A percentile compares a stretch with the other conserved stretches of the same genome.
Conservation (phyloP, 2,888 invertebrate species). For the Cephus pygmeus region DNA sequence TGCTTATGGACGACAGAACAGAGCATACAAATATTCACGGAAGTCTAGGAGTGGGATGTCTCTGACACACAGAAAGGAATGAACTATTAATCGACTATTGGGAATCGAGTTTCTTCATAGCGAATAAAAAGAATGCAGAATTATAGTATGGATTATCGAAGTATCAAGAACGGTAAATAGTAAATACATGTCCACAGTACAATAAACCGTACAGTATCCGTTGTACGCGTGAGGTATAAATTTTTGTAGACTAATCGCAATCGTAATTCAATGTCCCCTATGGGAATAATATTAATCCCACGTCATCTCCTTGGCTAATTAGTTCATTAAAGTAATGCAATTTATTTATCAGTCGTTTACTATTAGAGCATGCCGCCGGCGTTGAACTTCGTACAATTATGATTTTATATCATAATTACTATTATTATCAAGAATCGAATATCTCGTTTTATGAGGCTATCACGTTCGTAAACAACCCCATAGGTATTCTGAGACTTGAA, state of each 20-base stretch:
- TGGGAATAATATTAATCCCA: background rate
- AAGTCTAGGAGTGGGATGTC: background rate
- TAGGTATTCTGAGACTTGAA: background rate
- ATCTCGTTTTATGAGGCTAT: background rate
- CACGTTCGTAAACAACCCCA: background rate
- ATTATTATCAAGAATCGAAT: background rate
- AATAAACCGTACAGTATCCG: background rate
- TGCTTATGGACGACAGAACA: background rate
- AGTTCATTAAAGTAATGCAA: background rate
- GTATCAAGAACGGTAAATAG: background rate
- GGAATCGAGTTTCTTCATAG: background rate
- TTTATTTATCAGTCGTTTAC: background rate
- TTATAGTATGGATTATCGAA: background rate
- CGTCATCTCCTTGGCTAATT: background rate
- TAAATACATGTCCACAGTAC: background rate
- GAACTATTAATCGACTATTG: background rate
- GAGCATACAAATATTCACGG: background rate
- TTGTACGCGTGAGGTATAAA: background rate
- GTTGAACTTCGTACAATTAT: background rate
- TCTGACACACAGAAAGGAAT: background rate
- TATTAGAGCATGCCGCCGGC: background rate
- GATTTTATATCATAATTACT: background rate
- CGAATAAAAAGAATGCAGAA: background rate
- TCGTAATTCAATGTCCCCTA: background rate
- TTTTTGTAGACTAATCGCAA: background rate